A percentile compares a stretch with the other conserved stretches of the same genome.
phyloP scores from a whole-genome alignment of 2,888 invertebrate genomes.

The Neoaliturus tenellus region DNA sequence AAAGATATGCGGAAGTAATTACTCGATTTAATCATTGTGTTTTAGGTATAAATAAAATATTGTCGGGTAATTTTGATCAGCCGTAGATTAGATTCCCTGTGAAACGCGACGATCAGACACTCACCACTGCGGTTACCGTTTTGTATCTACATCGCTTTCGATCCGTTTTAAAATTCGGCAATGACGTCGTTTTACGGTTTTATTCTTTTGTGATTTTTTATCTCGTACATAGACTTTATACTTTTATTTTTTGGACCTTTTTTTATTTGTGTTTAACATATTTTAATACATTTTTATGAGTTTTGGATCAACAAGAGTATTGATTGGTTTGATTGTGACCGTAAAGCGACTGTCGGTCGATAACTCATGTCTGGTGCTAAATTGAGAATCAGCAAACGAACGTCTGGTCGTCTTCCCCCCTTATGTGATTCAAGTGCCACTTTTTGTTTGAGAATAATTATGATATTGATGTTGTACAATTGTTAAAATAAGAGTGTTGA shows the following conservation, averaged over 20 bases:
- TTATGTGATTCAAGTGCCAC: conserved; percentile 85
- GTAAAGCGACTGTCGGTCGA: neutral
- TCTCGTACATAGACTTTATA: neutral
- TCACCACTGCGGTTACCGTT: conserved; percentile 37
- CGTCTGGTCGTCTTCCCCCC: conserved; percentile 52
- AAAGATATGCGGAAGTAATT: conserved; percentile 7
- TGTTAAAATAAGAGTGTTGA: conserved; percentile 57
- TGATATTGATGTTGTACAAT: conserved; percentile 59
- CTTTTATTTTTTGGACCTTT: neutral
- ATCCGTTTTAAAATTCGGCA: neutral
- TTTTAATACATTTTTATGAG: neutral
- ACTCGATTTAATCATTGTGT: conserved; percentile 20
- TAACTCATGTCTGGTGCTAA: conserved; percentile 45
- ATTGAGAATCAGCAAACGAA: conserved; percentile 32
- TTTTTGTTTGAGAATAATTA: conserved; percentile 80
- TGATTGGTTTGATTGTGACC: neutral
- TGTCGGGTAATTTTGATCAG: conserved; percentile 33
- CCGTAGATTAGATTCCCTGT: conserved; percentile 45
- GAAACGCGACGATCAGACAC: conserved; percentile 42
- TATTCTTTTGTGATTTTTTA: neutral
- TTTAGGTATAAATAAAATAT: neutral
- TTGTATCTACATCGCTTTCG: conserved; percentile 14
- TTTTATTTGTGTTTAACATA: conserved; percentile 1
- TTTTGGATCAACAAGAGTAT: neutral
- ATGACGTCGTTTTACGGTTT: conserved; percentile 19